These are phyloP conservation scores for Eremobia ochroleuca DNA, from an alignment of 2,888 invertebrate species.

Conservation along the genomic window DNA sequence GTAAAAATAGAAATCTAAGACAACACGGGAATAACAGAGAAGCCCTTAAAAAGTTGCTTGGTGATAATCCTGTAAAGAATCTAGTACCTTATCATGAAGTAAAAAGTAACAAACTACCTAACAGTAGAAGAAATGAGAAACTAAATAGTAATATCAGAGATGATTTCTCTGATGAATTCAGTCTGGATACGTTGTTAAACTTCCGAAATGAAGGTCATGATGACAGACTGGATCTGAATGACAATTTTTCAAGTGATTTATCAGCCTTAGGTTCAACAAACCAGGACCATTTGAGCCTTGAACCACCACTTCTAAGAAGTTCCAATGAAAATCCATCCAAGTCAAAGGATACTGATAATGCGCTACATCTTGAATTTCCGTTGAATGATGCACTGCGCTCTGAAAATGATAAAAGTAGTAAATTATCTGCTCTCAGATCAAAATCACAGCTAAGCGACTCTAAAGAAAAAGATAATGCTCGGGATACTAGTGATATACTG, in stretches of 20 bases:
- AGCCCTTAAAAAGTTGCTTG: neutral
- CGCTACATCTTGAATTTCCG: constrained; percentile 14
- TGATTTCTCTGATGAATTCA: constrained; percentile 7
- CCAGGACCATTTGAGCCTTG: neutral
- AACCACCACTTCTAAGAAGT: neutral
- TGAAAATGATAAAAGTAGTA: neutral
- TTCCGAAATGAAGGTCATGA: constrained; percentile 1
- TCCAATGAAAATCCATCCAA: constrained; percentile 1
- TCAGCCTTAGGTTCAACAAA: neutral
- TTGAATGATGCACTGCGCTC: constrained; percentile 14
- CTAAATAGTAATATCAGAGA: neutral
- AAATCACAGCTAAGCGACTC: neutral
- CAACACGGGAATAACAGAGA: neutral
- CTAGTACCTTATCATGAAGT: constrained; percentile 21
- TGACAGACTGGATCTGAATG: neutral
- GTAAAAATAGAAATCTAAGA: neutral
- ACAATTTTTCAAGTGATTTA: neutral
- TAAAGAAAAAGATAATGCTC: neutral
- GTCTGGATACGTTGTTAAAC: constrained; percentile 2
- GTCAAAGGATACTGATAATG: neutral
- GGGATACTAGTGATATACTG: neutral
- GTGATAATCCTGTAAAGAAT: neutral
- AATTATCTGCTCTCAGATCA: neutral
- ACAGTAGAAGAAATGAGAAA: neutral
- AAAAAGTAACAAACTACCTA: neutral